Conservation (phyloP, 2,888 invertebrate genomes). For the Dolichopus griseipennis region DNA sequence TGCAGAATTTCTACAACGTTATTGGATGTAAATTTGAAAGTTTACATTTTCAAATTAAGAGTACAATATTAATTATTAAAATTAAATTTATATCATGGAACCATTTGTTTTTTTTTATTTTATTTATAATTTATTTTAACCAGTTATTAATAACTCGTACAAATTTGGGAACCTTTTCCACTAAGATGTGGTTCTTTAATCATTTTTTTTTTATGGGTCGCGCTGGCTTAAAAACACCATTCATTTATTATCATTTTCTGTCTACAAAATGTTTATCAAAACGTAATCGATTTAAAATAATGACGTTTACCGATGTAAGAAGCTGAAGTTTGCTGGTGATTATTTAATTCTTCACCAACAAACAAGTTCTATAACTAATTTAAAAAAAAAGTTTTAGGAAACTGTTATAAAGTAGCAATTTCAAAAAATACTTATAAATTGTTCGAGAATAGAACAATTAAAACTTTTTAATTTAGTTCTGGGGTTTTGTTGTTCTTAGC, state of each 20-base stretch:
- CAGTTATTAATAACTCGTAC: no score
- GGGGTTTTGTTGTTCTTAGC: no score
- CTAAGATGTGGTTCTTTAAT: slow-evolving; percentile 49
- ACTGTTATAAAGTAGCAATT: no score
- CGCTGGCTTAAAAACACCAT: slow-evolving; percentile 82
- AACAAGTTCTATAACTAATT: no score
- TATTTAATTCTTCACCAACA: no score
- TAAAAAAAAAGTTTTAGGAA: no score
- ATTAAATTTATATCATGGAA: no score
- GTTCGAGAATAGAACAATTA: no score
- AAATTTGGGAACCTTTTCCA: no score
- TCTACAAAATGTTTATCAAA: slow-evolving; percentile 85
- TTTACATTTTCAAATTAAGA: neutral
- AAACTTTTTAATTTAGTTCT: no score
- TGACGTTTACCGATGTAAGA: slow-evolving; percentile 82
- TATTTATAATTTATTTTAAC: slow-evolving; percentile 66
- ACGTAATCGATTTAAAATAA: slow-evolving; percentile 92
- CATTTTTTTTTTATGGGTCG: slow-evolving; percentile 61
- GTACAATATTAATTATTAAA: neutral
- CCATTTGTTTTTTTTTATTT: slow-evolving; percentile 12
- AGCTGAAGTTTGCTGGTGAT: slow-evolving; percentile 48
- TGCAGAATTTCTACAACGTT: slow-evolving; percentile 76
- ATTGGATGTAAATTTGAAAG: slow-evolving; percentile 71
- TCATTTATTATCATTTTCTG: slow-evolving; percentile 95
- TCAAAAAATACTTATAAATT: no score